Evolutionary conservation across 1,140 invertebrate genomes (phyloP).

Genomic region (Adelges cooleyi): DNA sequence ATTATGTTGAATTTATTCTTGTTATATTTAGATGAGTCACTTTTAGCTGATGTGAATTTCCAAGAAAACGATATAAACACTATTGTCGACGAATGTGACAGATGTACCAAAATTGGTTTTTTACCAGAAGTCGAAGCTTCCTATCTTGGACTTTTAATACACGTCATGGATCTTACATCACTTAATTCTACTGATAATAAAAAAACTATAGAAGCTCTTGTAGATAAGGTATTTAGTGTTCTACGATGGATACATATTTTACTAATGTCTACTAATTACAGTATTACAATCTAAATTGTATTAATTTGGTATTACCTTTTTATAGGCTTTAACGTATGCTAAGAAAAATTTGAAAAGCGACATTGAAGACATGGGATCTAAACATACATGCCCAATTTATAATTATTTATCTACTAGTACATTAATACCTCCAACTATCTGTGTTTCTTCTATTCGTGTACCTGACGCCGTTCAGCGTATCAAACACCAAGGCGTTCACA

Average conservation of each 20-base stretch:
- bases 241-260: too few species aligned
- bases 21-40: conserved; percentile 1
- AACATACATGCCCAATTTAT: conserved; percentile 2
- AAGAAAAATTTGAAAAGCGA: background rate
- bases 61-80: background rate
- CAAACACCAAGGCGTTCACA: background rate
- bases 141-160: conserved; percentile 13
- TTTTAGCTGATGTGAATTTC: background rate
- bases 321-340: background rate
- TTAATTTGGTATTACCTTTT: background rate
- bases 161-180: conserved; percentile 20
- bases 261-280: too few species aligned
- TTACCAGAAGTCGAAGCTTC: conserved; percentile 25
- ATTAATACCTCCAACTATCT: conserved; percentile 3
- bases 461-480: background rate
- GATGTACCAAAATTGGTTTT: conserved; percentile 18
- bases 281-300: too few species aligned
- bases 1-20: too few species aligned
- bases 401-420: conserved; percentile 4
- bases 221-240: background rate
- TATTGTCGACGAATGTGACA: conserved; percentile 10
- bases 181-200: conserved; percentile 12
- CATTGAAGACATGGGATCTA: conserved; percentile 1
- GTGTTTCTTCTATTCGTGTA: conserved; percentile 10
- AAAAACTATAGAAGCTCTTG: background rate